These are phyloP conservation scores for Leiothrix lutea DNA, from an alignment of 2,113 vertebrate genomes.

Conservation along the genomic window DNA sequence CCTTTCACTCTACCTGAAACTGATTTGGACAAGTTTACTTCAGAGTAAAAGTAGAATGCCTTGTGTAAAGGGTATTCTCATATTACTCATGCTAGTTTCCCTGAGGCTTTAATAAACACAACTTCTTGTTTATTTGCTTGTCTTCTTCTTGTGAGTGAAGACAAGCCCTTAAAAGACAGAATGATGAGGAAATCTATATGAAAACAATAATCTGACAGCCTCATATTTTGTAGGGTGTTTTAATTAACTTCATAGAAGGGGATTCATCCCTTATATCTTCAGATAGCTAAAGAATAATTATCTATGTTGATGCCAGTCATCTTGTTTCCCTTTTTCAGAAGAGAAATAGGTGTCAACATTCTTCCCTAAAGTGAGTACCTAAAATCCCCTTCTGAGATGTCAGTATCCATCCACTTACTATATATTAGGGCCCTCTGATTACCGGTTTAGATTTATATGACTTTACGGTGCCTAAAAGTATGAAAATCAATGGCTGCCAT, in stretches of 20 bases:
- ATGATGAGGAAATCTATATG: neutral
- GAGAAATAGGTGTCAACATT: neutral
- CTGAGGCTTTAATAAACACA: neutral
- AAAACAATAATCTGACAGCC: neutral
- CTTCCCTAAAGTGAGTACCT: neutral
- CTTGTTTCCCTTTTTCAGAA: neutral
- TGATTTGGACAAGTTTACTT: neutral
- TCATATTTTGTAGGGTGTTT: neutral
- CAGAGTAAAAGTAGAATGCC: neutral
- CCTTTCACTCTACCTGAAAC: neutral
- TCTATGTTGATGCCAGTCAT: neutral
- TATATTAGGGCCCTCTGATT: neutral
- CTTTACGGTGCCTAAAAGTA: neutral
- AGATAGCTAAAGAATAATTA: slow-evolving; percentile 12
- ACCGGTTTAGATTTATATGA: neutral
- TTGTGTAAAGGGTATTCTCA: neutral
- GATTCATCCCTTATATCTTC: neutral
- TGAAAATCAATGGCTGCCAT: neutral
- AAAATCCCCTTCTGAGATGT: neutral
- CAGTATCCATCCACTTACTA: neutral
- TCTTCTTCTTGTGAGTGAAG: neutral
- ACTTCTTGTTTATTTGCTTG: neutral
- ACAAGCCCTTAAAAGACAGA: neutral
- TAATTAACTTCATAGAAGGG: slow-evolving; percentile 18
- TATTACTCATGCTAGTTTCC: neutral